These are phyloP conservation scores for Tetrao urogallus DNA, from an alignment of 2,113 vertebrate genomes.

Conservation along the genomic window DNA sequence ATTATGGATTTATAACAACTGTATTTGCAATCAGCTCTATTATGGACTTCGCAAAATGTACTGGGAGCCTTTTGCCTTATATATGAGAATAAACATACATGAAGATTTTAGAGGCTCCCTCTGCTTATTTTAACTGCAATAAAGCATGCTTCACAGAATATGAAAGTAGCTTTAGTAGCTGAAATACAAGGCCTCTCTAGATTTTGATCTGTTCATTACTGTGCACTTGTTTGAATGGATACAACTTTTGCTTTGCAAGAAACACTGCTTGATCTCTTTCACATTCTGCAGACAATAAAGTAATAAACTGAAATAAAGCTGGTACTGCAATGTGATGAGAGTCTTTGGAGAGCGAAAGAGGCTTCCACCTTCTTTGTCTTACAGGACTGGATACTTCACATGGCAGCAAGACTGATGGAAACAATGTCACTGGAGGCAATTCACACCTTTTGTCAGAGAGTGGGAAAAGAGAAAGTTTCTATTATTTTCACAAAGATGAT, in stretches of 20 bases:
- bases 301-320: conserved; percentile 45
- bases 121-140: conserved; percentile 26
- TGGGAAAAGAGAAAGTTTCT: neutral
- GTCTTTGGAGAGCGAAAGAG: neutral
- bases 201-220: conserved; percentile 25
- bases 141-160: conserved; percentile 8
- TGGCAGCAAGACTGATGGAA: neutral
- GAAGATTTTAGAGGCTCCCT: conserved; percentile 1
- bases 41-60: neutral
- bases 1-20: neutral
- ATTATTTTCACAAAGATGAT: neutral
- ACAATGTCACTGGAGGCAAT: neutral
- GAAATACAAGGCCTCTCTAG: neutral
- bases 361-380: conserved; percentile 27
- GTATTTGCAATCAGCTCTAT: neutral
- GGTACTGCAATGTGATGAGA: neutral
- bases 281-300: conserved; percentile 15
- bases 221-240: conserved; percentile 16
- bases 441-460: neutral
- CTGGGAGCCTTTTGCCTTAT: neutral
- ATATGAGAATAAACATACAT: neutral
- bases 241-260: neutral
- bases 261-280: neutral
- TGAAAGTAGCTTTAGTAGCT: neutral
- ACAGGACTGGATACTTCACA: neutral